These are phyloP conservation scores for Grammomys surdaster DNA, from an alignment of 2,113 vertebrate genomes.

Conservation along the genomic window DNA sequence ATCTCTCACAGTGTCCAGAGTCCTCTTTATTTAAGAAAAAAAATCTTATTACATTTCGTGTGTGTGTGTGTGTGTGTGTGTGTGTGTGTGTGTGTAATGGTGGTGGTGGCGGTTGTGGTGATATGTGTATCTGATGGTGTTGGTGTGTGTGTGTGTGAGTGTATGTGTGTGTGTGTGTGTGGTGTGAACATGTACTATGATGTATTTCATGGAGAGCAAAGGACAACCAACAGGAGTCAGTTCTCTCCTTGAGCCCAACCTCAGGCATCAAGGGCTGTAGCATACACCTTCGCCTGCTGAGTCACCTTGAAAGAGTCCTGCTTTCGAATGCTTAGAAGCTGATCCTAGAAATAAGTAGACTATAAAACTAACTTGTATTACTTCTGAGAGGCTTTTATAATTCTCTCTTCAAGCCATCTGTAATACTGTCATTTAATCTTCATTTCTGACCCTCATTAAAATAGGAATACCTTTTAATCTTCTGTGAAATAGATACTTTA, in stretches of 20 bases:
- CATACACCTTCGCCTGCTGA: neutral
- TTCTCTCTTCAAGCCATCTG: neutral
- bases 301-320: neutral
- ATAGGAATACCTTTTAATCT: neutral
- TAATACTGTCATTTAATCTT: slow-evolving; percentile 12
- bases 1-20: slow-evolving; percentile 32
- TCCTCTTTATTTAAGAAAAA: neutral
- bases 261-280: neutral
- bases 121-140: too few species aligned
- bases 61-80: neutral
- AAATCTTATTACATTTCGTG: neutral
- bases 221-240: neutral
- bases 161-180: neutral
- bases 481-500: slow-evolving; percentile 16
- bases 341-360: slow-evolving; percentile 39
- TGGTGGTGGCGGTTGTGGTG: too few species aligned
- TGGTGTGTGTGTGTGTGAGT: neutral
- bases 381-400: neutral
- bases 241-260: neutral
- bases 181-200: neutral
- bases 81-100: too few species aligned
- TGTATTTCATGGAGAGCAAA: neutral
- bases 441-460: slow-evolving; percentile 5
- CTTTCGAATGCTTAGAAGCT: slow-evolving; percentile 47
- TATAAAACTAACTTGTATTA: slow-evolving; percentile 20